phyloP scores from a whole-genome alignment of 2,113 vertebrate genomes.

The Alouatta palliata region DNA sequence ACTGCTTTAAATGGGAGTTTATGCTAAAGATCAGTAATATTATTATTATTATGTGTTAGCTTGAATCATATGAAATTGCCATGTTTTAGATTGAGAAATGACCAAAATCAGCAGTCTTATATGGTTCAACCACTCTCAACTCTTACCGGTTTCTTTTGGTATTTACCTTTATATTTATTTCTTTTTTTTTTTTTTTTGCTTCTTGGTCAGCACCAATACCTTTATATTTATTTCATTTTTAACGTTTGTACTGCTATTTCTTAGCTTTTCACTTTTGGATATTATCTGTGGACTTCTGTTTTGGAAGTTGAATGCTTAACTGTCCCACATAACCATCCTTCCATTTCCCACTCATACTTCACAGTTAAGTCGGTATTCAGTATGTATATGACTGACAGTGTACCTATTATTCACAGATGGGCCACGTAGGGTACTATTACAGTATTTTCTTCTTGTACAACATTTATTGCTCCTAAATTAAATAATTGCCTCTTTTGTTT shows the following conservation, averaged over 20 bases:
- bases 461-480: conserved; percentile 46
- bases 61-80: neutral
- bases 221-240: conserved; percentile 30
- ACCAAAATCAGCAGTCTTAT: neutral
- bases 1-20: neutral
- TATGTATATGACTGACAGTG: neutral
- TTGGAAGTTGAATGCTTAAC: neutral
- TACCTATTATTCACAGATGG: neutral
- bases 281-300: neutral
- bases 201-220: neutral
- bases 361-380: conserved; percentile 9
- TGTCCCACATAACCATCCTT: neutral
- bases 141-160: neutral
- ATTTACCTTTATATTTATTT: conserved; percentile 6
- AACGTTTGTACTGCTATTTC: conserved; percentile 18
- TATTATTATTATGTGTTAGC: conserved; percentile 14
- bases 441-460: conserved; percentile 30
- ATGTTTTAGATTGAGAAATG: conserved; percentile 25
- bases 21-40: conserved; percentile 35
- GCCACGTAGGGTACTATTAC: neutral
- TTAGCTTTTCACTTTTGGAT: conserved; percentile 34
- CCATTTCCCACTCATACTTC: neutral
- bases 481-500: conserved; percentile 28
- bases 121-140: neutral
- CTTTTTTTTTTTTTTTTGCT: neutral